Evolutionary conservation across 2,113 vertebrate genomes (phyloP).

Genomic region (Phodopus roborovskii): DNA sequence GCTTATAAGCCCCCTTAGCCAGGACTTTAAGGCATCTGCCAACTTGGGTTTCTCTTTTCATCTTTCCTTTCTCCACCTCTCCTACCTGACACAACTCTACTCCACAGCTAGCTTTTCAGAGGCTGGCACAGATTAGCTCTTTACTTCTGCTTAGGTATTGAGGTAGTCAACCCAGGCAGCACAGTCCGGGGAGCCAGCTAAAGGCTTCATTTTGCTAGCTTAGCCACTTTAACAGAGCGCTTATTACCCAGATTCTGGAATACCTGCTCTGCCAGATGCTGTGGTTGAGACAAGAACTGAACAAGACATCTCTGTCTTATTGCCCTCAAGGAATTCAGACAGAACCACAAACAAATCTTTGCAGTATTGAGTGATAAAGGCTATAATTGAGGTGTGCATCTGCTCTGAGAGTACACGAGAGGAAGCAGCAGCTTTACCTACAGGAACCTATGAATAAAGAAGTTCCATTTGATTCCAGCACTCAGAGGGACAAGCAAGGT

Average conservation of each 20-base stretch:
- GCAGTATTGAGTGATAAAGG: constrained; percentile 22
- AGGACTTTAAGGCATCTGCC: constrained; percentile 19
- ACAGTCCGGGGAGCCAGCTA: constrained; percentile 10
- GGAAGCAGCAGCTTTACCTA: constrained; percentile 15
- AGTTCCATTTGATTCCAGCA: constrained; percentile 40
- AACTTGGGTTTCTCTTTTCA: constrained; percentile 20
- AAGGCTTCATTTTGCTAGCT: constrained; percentile 21
- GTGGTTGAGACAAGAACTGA: constrained; percentile 1
- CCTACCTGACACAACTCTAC: neutral
- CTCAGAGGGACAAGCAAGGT: constrained; percentile 3
- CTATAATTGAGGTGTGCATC: constrained; percentile 25
- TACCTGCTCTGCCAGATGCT: neutral
- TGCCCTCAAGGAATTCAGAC: constrained; percentile 45
- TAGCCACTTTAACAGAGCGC: constrained; percentile 1
- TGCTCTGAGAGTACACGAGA: constrained; percentile 13
- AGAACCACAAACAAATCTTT: constrained; percentile 56
- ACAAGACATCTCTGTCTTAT: constrained; percentile 36
- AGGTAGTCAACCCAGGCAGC: neutral
- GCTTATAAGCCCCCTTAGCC: neutral
- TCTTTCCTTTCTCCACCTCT: constrained; percentile 13
- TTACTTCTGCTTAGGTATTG: neutral
- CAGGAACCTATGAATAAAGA: constrained; percentile 38
- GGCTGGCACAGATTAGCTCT: neutral
- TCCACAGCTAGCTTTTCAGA: neutral
- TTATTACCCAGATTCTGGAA: constrained; percentile 18